Evolutionary conservation across 2,797 vertebrate genomes (phyloP).

Genomic region (Heliangelus exortis): DNA sequence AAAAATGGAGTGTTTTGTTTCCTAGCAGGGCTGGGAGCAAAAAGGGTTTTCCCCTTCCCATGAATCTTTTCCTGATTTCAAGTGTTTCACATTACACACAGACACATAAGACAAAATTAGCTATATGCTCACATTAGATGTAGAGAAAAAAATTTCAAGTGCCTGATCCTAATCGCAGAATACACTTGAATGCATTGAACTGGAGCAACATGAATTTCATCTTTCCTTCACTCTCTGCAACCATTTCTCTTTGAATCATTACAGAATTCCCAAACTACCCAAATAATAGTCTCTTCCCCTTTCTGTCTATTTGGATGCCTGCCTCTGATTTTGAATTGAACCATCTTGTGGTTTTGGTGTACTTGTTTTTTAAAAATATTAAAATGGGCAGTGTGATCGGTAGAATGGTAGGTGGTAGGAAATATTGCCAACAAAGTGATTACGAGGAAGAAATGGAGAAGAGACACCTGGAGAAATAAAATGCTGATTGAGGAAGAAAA

Average conservation of each 20-base stretch:
- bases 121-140: neutral
- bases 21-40: neutral
- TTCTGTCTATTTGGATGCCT: neutral
- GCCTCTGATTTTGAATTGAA: neutral
- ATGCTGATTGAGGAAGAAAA: neutral
- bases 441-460: neutral
- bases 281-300: neutral
- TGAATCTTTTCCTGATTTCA: neutral
- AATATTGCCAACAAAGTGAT: neutral
- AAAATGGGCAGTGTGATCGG: neutral
- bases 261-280: neutral
- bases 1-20: neutral
- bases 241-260: neutral
- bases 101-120: neutral
- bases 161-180: neutral
- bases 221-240: neutral
- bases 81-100: fast-evolving
- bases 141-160: neutral
- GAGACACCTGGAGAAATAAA: neutral
- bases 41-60: neutral
- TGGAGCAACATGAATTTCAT: neutral
- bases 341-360: neutral
- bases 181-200: neutral
- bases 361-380: neutral
- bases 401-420: neutral